phyloP scores from a whole-genome alignment of 2,797 vertebrate species.

The Danio tinwini region DNA sequence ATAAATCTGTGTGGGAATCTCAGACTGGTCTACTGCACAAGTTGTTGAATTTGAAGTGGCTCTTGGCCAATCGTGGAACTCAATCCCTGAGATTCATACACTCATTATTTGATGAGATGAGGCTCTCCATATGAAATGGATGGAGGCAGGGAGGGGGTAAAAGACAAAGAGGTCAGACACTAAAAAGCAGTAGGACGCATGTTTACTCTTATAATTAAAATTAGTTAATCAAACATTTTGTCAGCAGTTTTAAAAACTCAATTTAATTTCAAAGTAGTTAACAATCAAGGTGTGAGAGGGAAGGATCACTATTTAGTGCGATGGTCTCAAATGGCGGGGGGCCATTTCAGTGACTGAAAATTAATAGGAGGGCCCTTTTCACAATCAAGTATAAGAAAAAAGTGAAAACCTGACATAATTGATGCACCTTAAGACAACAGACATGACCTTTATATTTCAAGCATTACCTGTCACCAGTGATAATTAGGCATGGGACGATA shows the following conservation, averaged over 20 bases:
- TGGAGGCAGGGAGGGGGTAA: background rate
- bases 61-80: background rate
- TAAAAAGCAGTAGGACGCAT: background rate
- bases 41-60: background rate
- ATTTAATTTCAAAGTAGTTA: background rate
- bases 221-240: background rate
- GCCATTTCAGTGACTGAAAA: too few species aligned
- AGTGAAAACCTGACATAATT: too few species aligned
- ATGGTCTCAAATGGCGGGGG: too few species aligned
- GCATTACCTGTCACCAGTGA: too few species aligned
- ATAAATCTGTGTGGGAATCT: slow-evolving; percentile 22
- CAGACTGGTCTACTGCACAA: background rate
- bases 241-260: background rate
- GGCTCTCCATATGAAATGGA: background rate
- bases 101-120: slow-evolving; percentile 13
- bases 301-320: background rate
- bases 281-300: background rate
- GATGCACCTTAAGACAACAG: too few species aligned
- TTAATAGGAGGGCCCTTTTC: too few species aligned
- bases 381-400: too few species aligned
- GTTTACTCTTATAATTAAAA: background rate
- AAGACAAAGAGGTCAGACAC: background rate
- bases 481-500: too few species aligned
- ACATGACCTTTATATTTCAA: too few species aligned
- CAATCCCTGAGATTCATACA: background rate